These are phyloP conservation scores for Phenganax stokvisi DNA, from an alignment of 92 coral and sea anemone species.

Conservation along the genomic window DNA sequence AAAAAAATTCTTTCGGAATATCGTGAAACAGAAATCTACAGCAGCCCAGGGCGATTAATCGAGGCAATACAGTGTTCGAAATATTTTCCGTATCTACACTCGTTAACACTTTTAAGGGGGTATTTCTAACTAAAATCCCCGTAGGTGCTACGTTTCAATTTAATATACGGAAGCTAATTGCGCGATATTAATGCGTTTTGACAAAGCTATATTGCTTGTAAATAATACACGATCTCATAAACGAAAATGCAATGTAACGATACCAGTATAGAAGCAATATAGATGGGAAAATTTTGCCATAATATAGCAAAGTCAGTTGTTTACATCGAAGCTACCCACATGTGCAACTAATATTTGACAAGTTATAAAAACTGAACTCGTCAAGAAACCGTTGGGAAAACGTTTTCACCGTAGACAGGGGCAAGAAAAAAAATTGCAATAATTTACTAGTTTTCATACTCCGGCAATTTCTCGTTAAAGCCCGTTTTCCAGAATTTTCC, in stretches of 20 bases:
- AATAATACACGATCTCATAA: not conserved
- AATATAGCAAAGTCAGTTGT: no score
- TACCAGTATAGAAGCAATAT: not conserved
- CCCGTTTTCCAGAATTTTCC: no score
- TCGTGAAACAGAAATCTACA: no score
- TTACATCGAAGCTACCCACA: no score
- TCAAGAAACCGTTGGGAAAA: no score
- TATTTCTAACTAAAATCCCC: not conserved
- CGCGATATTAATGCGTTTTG: conserved; percentile 9
- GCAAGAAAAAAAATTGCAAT: no score
- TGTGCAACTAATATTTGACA: no score
- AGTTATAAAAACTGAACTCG: no score
- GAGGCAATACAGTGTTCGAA: not conserved
- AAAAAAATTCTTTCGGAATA: no score
- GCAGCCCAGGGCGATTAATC: not conserved
- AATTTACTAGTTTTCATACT: no score
- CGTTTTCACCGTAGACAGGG: no score
- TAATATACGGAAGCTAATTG: conserved; percentile 15
- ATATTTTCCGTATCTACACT: not conserved
- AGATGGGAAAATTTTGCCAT: not conserved
- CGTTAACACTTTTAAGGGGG: not conserved
- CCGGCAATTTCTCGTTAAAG: no score
- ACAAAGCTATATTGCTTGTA: conserved; percentile 6
- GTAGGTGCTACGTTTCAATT: conserved; percentile 8
- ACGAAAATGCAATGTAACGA: not conserved